Evolutionary conservation across 2,888 invertebrate species (phyloP).

Genomic region (Ischnura elegans): DNA sequence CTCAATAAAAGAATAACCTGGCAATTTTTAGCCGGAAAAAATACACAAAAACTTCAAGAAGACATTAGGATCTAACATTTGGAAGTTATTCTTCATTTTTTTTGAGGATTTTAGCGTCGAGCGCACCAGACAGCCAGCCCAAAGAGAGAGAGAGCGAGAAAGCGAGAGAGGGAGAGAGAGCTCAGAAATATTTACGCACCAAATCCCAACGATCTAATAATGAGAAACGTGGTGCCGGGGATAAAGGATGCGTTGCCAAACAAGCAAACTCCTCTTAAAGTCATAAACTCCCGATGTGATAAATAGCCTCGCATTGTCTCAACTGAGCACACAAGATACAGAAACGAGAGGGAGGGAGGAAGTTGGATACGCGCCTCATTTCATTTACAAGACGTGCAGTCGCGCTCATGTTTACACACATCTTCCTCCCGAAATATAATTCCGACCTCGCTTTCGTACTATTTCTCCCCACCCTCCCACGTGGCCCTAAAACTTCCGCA

Average conservation of each 20-base stretch:
- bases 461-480: conserved; percentile 14
- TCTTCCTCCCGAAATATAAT: conserved; percentile 36
- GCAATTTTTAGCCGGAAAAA: too few relatives aligned
- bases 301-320: conserved; percentile 34
- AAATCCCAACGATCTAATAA: background rate
- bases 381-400: conserved; percentile 11
- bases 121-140: too few relatives aligned
- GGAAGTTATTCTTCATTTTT: too few relatives aligned
- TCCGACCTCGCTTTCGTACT: conserved; percentile 16
- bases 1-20: too few relatives aligned
- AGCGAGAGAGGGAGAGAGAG: background rate
- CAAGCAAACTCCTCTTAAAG: background rate
- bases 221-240: background rate
- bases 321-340: conserved; percentile 37
- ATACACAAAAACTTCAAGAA: too few relatives aligned
- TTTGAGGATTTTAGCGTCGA: background rate
- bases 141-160: background rate
- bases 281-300: conserved; percentile 47
- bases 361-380: background rate
- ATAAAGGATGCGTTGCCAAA: background rate
- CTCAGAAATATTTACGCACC: background rate
- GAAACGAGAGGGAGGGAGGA: background rate
- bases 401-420: conserved; percentile 32
- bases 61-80: too few relatives aligned
- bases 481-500: background rate